Conservation (phyloP, 1,140 invertebrate species). For the Zaprionus africanus region DNA sequence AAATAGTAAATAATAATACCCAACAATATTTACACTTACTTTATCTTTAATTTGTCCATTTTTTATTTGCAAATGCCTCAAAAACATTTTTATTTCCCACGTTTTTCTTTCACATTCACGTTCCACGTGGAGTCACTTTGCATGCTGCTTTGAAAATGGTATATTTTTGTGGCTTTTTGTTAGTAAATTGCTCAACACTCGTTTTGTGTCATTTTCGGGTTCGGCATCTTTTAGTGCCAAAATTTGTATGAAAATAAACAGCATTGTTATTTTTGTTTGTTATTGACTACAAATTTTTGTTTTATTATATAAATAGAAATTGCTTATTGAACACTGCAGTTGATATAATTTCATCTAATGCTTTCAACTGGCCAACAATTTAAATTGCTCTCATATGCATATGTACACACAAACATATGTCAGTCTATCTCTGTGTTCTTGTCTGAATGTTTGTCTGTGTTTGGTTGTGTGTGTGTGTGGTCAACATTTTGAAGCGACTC, state of each 20-base stretch:
- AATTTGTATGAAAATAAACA: slow-evolving; percentile 12
- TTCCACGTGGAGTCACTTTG: slow-evolving; percentile 15
- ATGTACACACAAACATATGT: slow-evolving; percentile 17
- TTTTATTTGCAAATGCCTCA: neutral
- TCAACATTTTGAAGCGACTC: slow-evolving; percentile 32
- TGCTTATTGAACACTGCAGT: slow-evolving; percentile 67
- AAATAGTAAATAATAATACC: neutral
- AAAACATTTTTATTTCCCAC: neutral
- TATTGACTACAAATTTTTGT: slow-evolving; percentile 44
- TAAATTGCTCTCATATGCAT: slow-evolving; percentile 66
- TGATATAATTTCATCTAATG: slow-evolving; percentile 66
- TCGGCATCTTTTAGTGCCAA: slow-evolving; percentile 1
- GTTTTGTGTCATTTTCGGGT: neutral
- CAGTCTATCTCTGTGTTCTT: slow-evolving; percentile 6
- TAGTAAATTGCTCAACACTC: neutral
- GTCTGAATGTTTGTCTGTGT: neutral
- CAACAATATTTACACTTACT: neutral
- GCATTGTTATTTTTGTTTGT: slow-evolving; percentile 42
- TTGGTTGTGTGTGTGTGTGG: slow-evolving; percentile 21
- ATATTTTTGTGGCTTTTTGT: neutral
- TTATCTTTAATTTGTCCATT: neutral
- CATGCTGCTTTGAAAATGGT: neutral
- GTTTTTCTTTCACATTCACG: neutral
- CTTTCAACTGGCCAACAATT: slow-evolving; percentile 71
- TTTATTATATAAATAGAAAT: slow-evolving; percentile 83